Percentiles rank a stretch among this genome's conserved stretches.
phyloP scores from a whole-genome alignment of 2,888 invertebrate species.

The Pollenia angustigena region DNA sequence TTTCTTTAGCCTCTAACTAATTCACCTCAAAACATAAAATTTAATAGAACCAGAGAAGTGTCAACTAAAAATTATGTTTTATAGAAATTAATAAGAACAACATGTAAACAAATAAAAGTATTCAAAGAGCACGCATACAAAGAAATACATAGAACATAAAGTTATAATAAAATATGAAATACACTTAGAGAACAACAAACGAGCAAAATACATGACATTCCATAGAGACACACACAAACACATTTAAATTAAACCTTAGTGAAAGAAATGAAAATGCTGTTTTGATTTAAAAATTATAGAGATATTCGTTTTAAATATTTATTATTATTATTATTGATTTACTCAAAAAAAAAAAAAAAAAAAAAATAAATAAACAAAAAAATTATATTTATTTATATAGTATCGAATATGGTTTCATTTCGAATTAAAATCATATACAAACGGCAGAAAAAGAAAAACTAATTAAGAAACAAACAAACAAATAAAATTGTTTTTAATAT shows the following conservation, averaged over 20 bases:
- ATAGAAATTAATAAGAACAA: neutral
- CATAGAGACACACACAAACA: conserved; percentile 42
- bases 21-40: too few species aligned
- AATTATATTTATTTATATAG: conserved; percentile 47
- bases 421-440: conserved; percentile 64
- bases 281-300: conserved; percentile 51
- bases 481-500: conserved; percentile 11
- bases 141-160: conserved; percentile 30
- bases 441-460: conserved; percentile 40
- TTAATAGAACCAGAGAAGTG: neutral
- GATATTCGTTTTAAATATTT: conserved; percentile 64
- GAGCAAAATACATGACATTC: conserved; percentile 65
- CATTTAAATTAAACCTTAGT: conserved; percentile 32
- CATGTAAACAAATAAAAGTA: conserved; percentile 8
- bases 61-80: neutral
- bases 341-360: conserved; percentile 45
- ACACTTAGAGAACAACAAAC: conserved; percentile 47
- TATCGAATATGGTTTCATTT: conserved; percentile 40
- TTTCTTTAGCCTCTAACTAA: too few species aligned
- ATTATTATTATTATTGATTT: conserved; percentile 55
- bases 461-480: conserved; percentile 39
- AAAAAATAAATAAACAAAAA: conserved; percentile 66
- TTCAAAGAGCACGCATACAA: conserved; percentile 6
- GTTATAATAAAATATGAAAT: neutral
- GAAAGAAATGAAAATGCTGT: conserved; percentile 71